Percentiles rank a stretch among this genome's conserved stretches.
Conservation (phyloP, 2,113 vertebrate genomes). For the Apodemus sylvaticus region DNA sequence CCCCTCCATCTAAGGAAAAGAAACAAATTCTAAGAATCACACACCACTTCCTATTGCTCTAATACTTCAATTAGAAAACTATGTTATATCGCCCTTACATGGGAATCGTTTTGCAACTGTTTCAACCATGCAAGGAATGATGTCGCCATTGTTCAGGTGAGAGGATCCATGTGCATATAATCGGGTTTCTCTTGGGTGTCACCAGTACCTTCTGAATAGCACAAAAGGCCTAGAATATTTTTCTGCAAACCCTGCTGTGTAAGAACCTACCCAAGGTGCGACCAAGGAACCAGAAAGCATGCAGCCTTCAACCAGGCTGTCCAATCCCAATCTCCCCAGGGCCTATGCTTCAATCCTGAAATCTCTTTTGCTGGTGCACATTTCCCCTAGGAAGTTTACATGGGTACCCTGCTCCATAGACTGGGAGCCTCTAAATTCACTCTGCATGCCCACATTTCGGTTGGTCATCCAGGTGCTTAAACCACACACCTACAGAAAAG, state of each 20-base stretch:
- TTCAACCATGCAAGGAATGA: accelerated
- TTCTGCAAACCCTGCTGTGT: not conserved
- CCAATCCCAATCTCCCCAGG: too few relatives aligned
- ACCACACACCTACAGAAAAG: accelerated
- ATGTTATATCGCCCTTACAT: conserved; percentile 19
- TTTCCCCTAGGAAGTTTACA: accelerated
- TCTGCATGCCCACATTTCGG: accelerated
- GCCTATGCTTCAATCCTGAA: not conserved
- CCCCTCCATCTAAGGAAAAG: not conserved
- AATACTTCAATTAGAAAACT: not conserved
- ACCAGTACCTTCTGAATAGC: not conserved
- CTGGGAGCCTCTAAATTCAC: accelerated
- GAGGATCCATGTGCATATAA: not conserved
- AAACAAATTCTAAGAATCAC: not conserved
- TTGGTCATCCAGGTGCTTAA: accelerated
- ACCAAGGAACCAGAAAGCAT: accelerated
- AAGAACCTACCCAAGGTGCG: not conserved
- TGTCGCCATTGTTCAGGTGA: not conserved
- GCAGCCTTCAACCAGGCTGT: accelerated
- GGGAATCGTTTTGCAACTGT: accelerated
- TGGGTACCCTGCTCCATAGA: accelerated
- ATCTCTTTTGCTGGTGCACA: too few relatives aligned
- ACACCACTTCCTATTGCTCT: not conserved
- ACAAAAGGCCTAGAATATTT: too few relatives aligned
- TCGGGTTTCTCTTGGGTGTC: not conserved